Base-by-base conservation (phyloP, 2,113 vertebrate genomes). In the Scortum barcoo region DNA sequence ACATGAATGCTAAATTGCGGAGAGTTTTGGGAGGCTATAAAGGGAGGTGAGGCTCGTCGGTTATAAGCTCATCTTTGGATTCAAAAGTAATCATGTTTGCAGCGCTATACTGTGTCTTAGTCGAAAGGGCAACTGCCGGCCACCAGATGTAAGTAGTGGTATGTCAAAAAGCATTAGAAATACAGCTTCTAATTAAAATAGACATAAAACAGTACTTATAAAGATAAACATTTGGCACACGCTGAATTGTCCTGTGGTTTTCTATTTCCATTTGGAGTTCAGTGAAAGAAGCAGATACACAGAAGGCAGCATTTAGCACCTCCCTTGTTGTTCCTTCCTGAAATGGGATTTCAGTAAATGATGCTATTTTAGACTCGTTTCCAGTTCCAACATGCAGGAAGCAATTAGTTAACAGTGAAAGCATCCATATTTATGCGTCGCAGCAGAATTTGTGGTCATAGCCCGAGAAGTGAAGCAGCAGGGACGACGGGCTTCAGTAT, bases 321-420 rank as follows among this genome's bases (percentile, higher is more conserved):
- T 78, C 65, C 70, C 74, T 36, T 78, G 86, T 81, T 75, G 71
- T 76, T 60, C 65, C 81, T 80, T 84, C 62, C 77, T 70, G 80
- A 90, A 91, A 83, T 84, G 74, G 57, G 72, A 84, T 90, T 89
- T 86, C 68, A 85, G 61, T 87, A 87, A 88, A 88, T 28, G 48
- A 83, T 78, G 79, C 86, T 85, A 88, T 90, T 93, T 91, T 85
- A 72, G 76, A 84, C 65, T 71, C 74, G 76, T 87, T 83, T 82
- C 76, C 79, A 82, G 71, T 69, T 74, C 66, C 72, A 81, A 77
- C 46, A 83, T 63, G 71, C 78, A 87, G 85, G 73, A 90, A 84
- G 84, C 70, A 82, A 90, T 90, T 89, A 89, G 84, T 72, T 63
- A 87, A 79, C 68, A 54, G 81, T 62, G 61, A 79, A 84, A 40